A percentile compares a stretch with the other conserved stretches of the same genome.
Conservation (phyloP, 1,140 invertebrate species). For the Diabrotica undecimpunctata region DNA sequence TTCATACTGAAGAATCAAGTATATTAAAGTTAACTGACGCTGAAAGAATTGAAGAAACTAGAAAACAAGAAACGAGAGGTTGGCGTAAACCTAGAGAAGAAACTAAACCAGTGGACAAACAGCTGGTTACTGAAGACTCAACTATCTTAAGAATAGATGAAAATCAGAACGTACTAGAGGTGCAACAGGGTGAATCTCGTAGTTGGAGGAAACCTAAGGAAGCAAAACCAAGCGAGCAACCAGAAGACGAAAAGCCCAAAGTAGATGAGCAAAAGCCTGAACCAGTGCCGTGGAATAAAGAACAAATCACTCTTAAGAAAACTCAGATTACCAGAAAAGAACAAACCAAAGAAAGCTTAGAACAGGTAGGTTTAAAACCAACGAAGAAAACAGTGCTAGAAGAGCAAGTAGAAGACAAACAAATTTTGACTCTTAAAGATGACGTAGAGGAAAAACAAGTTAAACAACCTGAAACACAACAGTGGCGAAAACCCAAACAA, state of each 20-base stretch:
- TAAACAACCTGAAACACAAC: background rate
- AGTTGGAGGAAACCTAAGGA: slow-evolving; percentile 5
- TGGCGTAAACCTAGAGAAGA: slow-evolving; percentile 8
- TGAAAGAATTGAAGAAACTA: background rate
- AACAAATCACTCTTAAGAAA: slow-evolving; percentile 8
- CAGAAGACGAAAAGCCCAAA: slow-evolving; percentile 19
- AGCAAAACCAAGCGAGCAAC: slow-evolving; percentile 24
- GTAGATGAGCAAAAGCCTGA: slow-evolving; percentile 28
- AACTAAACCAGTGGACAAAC: slow-evolving; percentile 4
- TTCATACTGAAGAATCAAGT: slow-evolving; percentile 22
- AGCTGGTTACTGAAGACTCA: slow-evolving; percentile 16
- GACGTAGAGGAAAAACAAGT: slow-evolving; percentile 1
- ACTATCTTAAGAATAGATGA: slow-evolving; percentile 8
- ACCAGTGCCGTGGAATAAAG: slow-evolving; percentile 17
- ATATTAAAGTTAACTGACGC: background rate
- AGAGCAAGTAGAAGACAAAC: background rate
- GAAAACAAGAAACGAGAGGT: slow-evolving; percentile 5
- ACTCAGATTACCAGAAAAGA: slow-evolving; percentile 33
- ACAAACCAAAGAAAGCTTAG: slow-evolving; percentile 41
- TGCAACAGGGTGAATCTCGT: slow-evolving; percentile 5
- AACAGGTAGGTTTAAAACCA: slow-evolving; percentile 37
- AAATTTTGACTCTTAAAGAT: slow-evolving; percentile 1
- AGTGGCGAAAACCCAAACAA: too few relatives aligned
- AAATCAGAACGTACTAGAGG: background rate
- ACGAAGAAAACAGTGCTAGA: slow-evolving; percentile 30